Evolutionary conservation across 2,888 invertebrate genomes (phyloP), one percentile per base, ranked within the genome.

Genomic region (Nomada goodeniana): DNA sequence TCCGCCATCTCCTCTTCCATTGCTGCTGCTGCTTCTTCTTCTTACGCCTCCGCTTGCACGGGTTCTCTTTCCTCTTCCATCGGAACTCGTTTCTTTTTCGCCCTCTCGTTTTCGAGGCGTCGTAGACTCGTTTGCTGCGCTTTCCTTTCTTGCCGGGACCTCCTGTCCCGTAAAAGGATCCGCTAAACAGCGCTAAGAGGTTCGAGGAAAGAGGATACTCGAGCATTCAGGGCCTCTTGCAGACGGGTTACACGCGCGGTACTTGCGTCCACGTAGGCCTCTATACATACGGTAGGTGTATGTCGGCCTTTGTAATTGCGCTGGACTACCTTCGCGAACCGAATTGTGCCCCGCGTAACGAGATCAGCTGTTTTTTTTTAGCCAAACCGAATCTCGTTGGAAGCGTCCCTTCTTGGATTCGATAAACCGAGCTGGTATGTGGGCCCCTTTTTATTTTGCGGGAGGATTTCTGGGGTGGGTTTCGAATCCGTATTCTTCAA

Each of bases 141-240:
- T 87, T 90, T 88, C 88, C 90, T 90, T 89, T 90, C 90, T 89
- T 88, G 89, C 87, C 86, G 85, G 85, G 87, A 70, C 85, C 89
- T 74, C 86, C 86, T 86, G 88, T 88, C 89, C 89, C 89, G 91
- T 91, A 91, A 92, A 91, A 91, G 89, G 91, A 91, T 91, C 92
- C 87, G 88, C 90, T 90, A 91, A 92, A 90, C 89, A 89, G 87
- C 90, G 83, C 90, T 90, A 91, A 92, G 90, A 90, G 92, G 83
- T 89, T 89, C 90, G 87, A 86, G 88, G 91, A 91, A 93, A 92
- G 90, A 89, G 89, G 90, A 92, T 91, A 89, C 90, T 84, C 85
- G 85, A 81, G 87, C 86, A 89, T 88, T 88, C 90, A 89, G 84
- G 88, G 88, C 36, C 36, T 88, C 88, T 90, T 79, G 87, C 89